phyloP scores from a whole-genome alignment of 2,888 invertebrate species.

The Cecidostiba fungosa region DNA sequence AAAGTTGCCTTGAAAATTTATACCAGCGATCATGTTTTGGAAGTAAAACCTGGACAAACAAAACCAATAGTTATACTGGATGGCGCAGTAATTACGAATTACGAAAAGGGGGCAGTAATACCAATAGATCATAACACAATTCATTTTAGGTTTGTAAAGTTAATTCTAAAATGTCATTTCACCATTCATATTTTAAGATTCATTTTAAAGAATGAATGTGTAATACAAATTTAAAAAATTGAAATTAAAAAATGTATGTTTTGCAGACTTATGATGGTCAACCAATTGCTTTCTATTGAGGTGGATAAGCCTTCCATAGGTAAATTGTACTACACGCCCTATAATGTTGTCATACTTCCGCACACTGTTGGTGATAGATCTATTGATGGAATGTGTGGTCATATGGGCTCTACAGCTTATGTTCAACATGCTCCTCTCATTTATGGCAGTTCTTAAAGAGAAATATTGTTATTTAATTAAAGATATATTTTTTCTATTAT shows the following conservation, averaged over 20 bases:
- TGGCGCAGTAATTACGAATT: conserved; percentile 60
- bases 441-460: conserved; percentile 21
- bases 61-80: conserved; percentile 65
- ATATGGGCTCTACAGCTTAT: conserved; percentile 41
- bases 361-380: conserved; percentile 8
- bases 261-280: conserved; percentile 6
- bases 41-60: conserved; percentile 65
- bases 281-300: conserved; percentile 30
- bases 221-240: neutral
- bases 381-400: conserved; percentile 56
- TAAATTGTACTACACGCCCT: conserved; percentile 45
- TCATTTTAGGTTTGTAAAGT: neutral
- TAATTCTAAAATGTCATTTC: neutral
- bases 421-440: conserved; percentile 37
- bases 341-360: conserved; percentile 46
- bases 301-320: neutral
- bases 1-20: conserved; percentile 68
- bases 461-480: no score
- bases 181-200: conserved; percentile 25
- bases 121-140: conserved; percentile 64
- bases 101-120: conserved; percentile 62
- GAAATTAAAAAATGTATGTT: neutral
- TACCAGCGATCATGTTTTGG: conserved; percentile 64
- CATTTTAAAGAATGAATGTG: neutral
- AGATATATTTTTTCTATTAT: neutral